A percentile compares a stretch with the other conserved stretches of the same genome.
Evolutionary conservation across 35 echinoderm and acorn worm genomes (phyloP).

Genomic region (Diadema setosum): DNA sequence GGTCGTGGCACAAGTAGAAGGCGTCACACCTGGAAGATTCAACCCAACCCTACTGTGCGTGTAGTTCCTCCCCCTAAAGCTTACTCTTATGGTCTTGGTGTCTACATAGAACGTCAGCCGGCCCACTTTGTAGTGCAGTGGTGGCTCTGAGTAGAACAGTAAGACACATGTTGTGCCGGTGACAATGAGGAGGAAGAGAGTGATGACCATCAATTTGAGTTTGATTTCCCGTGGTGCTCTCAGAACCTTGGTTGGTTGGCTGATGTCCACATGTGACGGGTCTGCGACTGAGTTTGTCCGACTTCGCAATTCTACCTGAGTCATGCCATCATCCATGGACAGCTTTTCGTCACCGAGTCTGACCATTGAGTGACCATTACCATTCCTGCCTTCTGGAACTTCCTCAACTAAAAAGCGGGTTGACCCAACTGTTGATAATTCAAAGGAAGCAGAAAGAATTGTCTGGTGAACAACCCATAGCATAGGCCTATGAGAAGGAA

Average conservation of each 20-base stretch:
- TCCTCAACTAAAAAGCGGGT: neutral
- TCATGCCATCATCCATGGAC: neutral
- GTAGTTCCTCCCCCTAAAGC: slow-evolving; percentile 1
- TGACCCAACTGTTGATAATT: neutral
- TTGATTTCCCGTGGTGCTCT: slow-evolving; percentile 42
- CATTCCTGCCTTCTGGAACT: neutral
- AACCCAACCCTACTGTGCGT: slow-evolving; percentile 23
- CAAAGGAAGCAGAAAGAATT: neutral
- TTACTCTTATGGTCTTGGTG: slow-evolving; percentile 11
- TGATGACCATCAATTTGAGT: slow-evolving; percentile 23
- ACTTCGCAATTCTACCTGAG: neutral
- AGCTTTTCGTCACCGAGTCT: neutral
- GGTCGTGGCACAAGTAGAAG: slow-evolving; percentile 35
- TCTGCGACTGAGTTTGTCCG: neutral
- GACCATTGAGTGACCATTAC: neutral
- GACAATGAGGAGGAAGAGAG: slow-evolving; percentile 30
- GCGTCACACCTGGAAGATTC: slow-evolving; percentile 19
- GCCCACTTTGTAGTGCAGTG: slow-evolving; percentile 41
- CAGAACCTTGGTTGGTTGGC: slow-evolving; percentile 29
- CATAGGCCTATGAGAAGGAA: no score
- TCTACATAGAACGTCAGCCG: slow-evolving; percentile 16
- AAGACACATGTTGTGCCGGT: slow-evolving; percentile 38
- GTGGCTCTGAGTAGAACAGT: slow-evolving; percentile 43
- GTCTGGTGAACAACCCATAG: no score
- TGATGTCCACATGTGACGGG: slow-evolving; percentile 22